A percentile compares a stretch with the other conserved stretches of the same genome.
phyloP scores from a whole-genome alignment of 2,888 invertebrate species.

The Chymomyza procnemis region DNA sequence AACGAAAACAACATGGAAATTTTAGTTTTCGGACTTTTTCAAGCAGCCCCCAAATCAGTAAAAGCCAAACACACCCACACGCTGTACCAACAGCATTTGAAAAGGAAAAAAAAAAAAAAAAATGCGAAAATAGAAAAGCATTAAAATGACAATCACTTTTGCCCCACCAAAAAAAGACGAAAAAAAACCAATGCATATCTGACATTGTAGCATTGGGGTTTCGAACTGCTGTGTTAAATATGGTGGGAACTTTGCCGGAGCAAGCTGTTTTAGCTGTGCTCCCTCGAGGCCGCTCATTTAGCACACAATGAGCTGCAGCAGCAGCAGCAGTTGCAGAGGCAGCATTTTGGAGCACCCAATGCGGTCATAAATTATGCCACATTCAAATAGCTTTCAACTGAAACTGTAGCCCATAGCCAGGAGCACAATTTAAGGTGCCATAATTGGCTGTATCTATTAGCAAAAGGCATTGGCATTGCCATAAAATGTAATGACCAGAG shows the following conservation, averaged over 20 bases:
- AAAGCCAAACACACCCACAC: conserved; percentile 12
- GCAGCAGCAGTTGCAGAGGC: no score
- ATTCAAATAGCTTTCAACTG: not conserved
- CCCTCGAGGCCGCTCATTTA: conserved; percentile 31
- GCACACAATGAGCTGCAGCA: not conserved
- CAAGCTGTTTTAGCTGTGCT: conserved; percentile 26
- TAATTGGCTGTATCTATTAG: conserved; percentile 63
- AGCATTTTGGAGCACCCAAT: not conserved
- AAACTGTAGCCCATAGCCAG: conserved; percentile 2
- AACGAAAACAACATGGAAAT: conserved; percentile 18
- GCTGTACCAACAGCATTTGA: conserved; percentile 1
- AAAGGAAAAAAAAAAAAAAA: conserved; percentile 48
- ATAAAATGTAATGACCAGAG: conserved; percentile 44
- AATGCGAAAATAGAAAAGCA: conserved; percentile 73
- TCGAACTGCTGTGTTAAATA: conserved; percentile 32
- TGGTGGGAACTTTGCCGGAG: conserved; percentile 45
- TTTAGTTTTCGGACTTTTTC: conserved; percentile 66
- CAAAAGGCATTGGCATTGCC: conserved; percentile 33
- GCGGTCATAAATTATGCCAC: conserved; percentile 35
- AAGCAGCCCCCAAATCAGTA: conserved; percentile 24
- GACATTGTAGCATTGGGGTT: not conserved
- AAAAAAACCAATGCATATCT: conserved; percentile 17
- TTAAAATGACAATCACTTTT: conserved; percentile 74
- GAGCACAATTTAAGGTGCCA: conserved; percentile 52
- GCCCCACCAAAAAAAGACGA: conserved; percentile 24